These are phyloP conservation scores for Xyrauchen texanus DNA, from an alignment of 2,113 vertebrate species.

Conservation along the genomic window DNA sequence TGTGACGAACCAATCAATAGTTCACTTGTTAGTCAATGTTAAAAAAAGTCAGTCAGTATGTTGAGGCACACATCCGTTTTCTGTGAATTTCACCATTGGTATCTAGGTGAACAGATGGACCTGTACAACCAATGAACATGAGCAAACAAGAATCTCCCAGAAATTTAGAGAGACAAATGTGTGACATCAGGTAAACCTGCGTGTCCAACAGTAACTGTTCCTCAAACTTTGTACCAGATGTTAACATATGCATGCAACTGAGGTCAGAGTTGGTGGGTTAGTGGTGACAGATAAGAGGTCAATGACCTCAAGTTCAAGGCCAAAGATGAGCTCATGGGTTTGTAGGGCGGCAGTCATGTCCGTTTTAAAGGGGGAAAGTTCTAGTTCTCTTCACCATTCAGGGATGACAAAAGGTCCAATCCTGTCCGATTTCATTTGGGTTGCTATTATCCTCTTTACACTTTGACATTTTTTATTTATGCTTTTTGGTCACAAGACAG, in stretches of 20 bases:
- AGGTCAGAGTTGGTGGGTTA: slow-evolving; percentile 15
- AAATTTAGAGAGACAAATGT: no score
- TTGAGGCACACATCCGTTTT: neutral
- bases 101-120: neutral
- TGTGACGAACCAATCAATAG: neutral
- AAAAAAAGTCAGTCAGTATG: neutral
- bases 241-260: slow-evolving; percentile 7
- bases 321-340: neutral
- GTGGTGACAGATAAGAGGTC: slow-evolving; percentile 29
- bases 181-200: no score
- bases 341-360: neutral
- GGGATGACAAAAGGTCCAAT: slow-evolving; percentile 2
- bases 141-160: neutral
- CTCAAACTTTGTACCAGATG: slow-evolving; percentile 30
- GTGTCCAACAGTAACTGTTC: neutral
- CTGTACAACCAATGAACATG: neutral
- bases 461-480: slow-evolving; percentile 27
- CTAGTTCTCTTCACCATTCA: neutral
- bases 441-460: no score
- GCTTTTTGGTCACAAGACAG: slow-evolving; percentile 1
- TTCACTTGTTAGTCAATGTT: neutral
- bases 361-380: slow-evolving; percentile 1
- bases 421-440: neutral
- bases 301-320: slow-evolving; percentile 12
- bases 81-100: neutral